Evolutionary conservation across 1,140 invertebrate species (phyloP).

Genomic region (Cardiocondyla obscurior): DNA sequence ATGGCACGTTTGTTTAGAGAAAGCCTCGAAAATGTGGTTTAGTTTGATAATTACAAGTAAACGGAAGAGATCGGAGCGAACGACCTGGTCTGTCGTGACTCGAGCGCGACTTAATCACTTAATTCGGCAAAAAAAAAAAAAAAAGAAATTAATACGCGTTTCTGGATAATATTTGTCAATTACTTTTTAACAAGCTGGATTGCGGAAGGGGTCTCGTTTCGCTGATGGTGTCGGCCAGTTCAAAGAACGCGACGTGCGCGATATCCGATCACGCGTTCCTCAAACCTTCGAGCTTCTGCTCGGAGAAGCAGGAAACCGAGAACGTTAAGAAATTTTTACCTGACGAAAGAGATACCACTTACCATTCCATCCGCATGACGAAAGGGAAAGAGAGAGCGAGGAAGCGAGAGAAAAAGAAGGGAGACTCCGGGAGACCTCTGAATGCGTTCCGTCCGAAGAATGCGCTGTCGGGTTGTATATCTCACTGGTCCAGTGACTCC

Average conservation of each 20-base stretch:
- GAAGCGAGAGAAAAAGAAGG: background rate
- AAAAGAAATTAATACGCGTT: background rate
- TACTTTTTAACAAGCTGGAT: background rate
- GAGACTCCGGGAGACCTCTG: background rate
- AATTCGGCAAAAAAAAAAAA: too few relatives aligned
- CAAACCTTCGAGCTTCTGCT: background rate
- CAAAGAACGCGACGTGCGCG: background rate
- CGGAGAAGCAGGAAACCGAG: too few relatives aligned
- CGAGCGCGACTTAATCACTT: background rate
- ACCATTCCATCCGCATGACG: slow-evolving; percentile 2
- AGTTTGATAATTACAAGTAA: slow-evolving; percentile 13
- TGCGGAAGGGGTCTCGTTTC: background rate
- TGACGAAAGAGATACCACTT: background rate
- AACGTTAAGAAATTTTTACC: slow-evolving; percentile 15
- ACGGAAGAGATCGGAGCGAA: background rate
- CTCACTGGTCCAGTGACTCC: background rate
- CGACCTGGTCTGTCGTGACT: background rate
- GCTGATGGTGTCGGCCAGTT: background rate
- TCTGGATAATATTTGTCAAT: background rate
- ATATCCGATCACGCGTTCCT: background rate
- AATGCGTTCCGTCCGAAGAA: background rate
- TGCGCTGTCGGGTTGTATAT: background rate
- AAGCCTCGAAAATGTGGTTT: background rate
- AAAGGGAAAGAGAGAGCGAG: background rate
- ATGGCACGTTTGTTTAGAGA: slow-evolving; percentile 35